Conservation (phyloP, 1,140 invertebrate species). For the Ditylenchus dipsaci region DNA sequence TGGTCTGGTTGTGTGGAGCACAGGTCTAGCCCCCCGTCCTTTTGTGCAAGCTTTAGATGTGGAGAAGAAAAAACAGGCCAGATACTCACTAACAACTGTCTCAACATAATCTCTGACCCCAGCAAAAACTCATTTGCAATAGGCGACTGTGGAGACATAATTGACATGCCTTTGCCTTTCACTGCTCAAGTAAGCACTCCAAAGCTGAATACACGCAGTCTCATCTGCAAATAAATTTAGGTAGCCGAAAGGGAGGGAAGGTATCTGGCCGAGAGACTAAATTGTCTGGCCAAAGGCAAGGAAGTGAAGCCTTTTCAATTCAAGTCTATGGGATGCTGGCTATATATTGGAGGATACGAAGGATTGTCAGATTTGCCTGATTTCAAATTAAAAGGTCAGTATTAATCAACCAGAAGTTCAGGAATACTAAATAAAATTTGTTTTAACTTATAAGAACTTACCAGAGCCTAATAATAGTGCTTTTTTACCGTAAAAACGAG, state of each 20-base stretch:
- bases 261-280: constrained; percentile 58
- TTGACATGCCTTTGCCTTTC: constrained; percentile 52
- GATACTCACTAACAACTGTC: constrained; percentile 55
- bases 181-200: constrained; percentile 55
- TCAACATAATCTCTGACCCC: constrained; percentile 50
- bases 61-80: constrained; percentile 57
- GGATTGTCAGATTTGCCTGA: constrained; percentile 59
- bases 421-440: constrained; percentile 2
- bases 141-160: constrained; percentile 59
- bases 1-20: constrained; percentile 61
- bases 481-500: too few relatives aligned
- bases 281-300: constrained; percentile 18
- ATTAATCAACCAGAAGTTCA: constrained; percentile 8
- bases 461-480: too few relatives aligned
- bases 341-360: constrained; percentile 60
- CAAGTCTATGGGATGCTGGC: constrained; percentile 60
- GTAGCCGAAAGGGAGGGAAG: constrained; percentile 60
- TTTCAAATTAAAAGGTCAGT: constrained; percentile 58
- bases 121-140: constrained; percentile 51
- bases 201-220: background rate
- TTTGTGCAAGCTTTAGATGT: constrained; percentile 54
- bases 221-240: background rate
- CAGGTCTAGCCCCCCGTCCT: constrained; percentile 58
- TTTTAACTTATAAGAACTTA: too few relatives aligned
- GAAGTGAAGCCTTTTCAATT: constrained; percentile 54